These are phyloP conservation scores for Megathymus violae DNA, from an alignment of 1,140 invertebrate genomes.

Conservation along the genomic window DNA sequence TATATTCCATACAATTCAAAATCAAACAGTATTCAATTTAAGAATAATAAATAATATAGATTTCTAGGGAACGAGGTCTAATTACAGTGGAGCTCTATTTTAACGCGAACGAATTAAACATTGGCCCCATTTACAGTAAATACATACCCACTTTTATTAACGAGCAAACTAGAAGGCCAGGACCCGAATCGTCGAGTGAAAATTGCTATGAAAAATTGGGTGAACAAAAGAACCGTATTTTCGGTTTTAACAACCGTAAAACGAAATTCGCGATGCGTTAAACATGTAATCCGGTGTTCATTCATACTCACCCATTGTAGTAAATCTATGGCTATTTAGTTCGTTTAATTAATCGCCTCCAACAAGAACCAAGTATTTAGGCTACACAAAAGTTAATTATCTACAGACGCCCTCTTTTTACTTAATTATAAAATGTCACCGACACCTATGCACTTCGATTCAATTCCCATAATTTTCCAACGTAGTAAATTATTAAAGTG, in stretches of 20 bases:
- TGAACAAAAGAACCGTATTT: constrained; percentile 9
- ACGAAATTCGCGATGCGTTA: constrained; percentile 14
- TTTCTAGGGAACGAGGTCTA: background rate
- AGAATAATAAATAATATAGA: background rate
- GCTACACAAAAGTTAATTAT: background rate
- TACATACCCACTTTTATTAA: constrained; percentile 10
- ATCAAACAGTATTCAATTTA: no score
- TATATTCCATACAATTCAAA: background rate
- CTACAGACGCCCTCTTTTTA: background rate
- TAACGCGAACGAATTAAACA: constrained; percentile 8
- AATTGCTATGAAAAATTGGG: constrained; percentile 22
- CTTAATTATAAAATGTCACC: no score
- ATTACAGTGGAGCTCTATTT: constrained; percentile 7
- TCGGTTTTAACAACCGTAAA: constrained; percentile 19
- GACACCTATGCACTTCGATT: no score
- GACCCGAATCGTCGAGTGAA: constrained; percentile 6
- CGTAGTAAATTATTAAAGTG: no score
- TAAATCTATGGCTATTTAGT: background rate
- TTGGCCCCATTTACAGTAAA: constrained; percentile 11
- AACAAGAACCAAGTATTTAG: background rate
- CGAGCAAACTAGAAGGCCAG: constrained; percentile 12
- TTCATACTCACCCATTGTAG: background rate
- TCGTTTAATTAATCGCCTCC: background rate
- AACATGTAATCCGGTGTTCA: constrained; percentile 11
- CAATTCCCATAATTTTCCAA: constrained; percentile 12